phyloP scores from a whole-genome alignment of 2,113 vertebrate species.

The Aptenodytes patagonicus region DNA sequence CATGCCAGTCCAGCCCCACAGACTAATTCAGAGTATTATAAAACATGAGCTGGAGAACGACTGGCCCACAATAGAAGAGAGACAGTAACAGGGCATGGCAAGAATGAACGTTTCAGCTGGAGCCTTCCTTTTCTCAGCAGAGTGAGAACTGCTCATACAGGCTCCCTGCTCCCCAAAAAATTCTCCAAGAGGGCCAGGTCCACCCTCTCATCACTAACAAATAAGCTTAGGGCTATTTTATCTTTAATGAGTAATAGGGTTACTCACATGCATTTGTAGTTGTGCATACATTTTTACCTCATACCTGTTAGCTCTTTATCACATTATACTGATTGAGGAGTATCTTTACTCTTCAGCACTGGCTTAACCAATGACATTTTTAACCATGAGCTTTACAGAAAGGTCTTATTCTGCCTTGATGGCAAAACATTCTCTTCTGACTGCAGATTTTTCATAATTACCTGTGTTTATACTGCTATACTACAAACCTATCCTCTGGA shows the following conservation, averaged over 20 bases:
- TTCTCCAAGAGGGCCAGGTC: neutral
- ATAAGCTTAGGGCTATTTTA: neutral
- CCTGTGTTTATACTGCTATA: neutral
- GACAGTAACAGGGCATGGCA: neutral
- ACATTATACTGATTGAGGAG: neutral
- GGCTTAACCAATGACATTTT: neutral
- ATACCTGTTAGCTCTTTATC: neutral
- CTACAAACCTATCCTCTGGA: neutral
- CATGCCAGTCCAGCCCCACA: neutral
- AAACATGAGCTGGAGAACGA: neutral
- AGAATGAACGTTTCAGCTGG: neutral
- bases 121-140: neutral
- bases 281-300: neutral
- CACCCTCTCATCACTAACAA: neutral
- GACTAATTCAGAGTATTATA: neutral
- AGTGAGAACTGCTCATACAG: neutral
- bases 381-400: neutral
- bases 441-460: neutral
- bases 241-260: neutral
- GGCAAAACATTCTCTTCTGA: neutral
- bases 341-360: neutral
- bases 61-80: neutral
- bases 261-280: neutral
- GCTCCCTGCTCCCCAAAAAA: neutral
- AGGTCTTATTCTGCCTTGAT: neutral